Conservation (phyloP, 1,140 invertebrate species). For the Drosophila gunungcola region DNA sequence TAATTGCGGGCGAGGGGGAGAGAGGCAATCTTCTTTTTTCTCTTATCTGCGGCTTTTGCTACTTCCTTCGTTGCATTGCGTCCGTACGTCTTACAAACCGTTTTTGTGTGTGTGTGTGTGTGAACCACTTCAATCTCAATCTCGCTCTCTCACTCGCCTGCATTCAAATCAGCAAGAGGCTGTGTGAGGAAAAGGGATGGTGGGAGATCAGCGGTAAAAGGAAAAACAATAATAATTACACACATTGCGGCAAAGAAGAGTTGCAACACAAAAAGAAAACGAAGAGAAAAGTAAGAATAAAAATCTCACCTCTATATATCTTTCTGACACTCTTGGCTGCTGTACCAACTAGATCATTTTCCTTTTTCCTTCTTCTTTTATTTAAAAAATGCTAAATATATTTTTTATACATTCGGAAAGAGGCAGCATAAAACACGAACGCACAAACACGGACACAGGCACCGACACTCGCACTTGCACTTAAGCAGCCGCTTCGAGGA, state of each 20-base stretch:
- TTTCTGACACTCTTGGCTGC: background rate
- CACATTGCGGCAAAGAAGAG: conserved; percentile 2
- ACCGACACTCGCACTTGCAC: conserved; percentile 12
- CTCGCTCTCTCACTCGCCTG: conserved; percentile 8
- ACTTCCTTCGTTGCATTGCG: conserved; percentile 35
- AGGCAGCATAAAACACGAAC: conserved; percentile 21
- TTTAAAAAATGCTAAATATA: conserved; percentile 20
- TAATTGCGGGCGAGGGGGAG: conserved; percentile 17
- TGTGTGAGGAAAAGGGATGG: background rate
- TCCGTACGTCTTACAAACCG: conserved; percentile 26
- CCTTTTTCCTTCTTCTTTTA: background rate
- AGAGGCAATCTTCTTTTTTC: conserved; percentile 1
- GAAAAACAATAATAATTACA: conserved; percentile 44
- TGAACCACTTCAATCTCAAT: background rate
- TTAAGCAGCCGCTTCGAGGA: conserved; percentile 21
- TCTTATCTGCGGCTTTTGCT: conserved; percentile 26
- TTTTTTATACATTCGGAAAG: conserved; percentile 7
- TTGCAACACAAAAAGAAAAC: conserved; percentile 1
- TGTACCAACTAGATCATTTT: background rate
- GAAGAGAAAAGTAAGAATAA: background rate
- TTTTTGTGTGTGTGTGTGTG: conserved; percentile 9
- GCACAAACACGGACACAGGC: background rate
- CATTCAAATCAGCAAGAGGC: conserved; percentile 19
- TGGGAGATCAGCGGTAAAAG: conserved; percentile 1
- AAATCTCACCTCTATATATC: background rate